These are phyloP conservation scores for Perizoma flavofasciatum DNA, from an alignment of 2,888 invertebrate species.

Conservation along the genomic window DNA sequence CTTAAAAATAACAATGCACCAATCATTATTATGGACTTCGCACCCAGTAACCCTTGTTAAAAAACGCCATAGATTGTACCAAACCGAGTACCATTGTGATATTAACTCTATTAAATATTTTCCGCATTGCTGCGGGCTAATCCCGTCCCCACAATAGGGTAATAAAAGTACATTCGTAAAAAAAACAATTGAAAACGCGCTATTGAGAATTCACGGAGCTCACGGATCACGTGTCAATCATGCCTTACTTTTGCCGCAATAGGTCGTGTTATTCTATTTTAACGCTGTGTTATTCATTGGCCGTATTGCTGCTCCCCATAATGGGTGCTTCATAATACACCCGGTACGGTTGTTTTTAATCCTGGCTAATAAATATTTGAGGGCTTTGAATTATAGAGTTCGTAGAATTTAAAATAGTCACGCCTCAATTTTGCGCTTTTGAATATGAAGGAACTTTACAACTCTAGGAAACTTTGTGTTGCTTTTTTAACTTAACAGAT, in stretches of 20 bases:
- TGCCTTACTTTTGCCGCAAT: slow-evolving; percentile 64
- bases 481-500: no score
- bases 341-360: slow-evolving; percentile 56
- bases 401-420: slow-evolving; percentile 18
- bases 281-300: slow-evolving; percentile 77
- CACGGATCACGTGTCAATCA: slow-evolving; percentile 81
- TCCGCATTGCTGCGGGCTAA: slow-evolving; percentile 70
- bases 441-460: background rate
- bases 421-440: slow-evolving; percentile 12
- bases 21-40: slow-evolving; percentile 47
- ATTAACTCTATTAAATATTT: slow-evolving; percentile 75
- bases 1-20: slow-evolving; percentile 42
- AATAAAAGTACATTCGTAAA: slow-evolving; percentile 72
- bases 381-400: slow-evolving; percentile 35
- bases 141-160: slow-evolving; percentile 67
- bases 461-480: no score
- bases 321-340: slow-evolving; percentile 60
- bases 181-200: slow-evolving; percentile 58
- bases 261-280: slow-evolving; percentile 77
- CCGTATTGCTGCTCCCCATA: slow-evolving; percentile 67
- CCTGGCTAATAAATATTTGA: slow-evolving; percentile 54
- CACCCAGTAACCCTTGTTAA: slow-evolving; percentile 43
- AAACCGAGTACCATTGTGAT: slow-evolving; percentile 55
- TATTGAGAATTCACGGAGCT: slow-evolving; percentile 63
- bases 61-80: slow-evolving; percentile 49